Base-by-base conservation (phyloP, 1,140 invertebrate species). In the Drosophila seguyi region DNA sequence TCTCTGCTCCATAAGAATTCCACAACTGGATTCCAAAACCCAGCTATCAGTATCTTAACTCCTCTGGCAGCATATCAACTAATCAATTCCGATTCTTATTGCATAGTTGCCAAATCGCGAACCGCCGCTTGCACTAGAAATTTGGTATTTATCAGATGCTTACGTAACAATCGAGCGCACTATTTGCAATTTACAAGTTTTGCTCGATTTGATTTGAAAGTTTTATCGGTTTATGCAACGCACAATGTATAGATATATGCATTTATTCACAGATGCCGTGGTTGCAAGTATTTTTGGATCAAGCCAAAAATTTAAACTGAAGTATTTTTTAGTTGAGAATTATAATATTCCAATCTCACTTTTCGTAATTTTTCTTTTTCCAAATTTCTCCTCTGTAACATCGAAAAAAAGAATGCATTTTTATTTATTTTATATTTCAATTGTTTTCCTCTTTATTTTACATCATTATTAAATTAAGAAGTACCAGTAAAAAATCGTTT, bases 141-240 rank as follows among this genome's bases (percentile, higher is more conserved):
- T 77, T 74, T 74, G 52, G 74, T 84, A 87, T 87, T 83, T 87
- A 87, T 80, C 47, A 84, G 67, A 88, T 88, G 72, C 84, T 87
- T 66, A 87, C 80, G 84, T 87, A 87, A 87, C 59, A 20, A 18
- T 29, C 34, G 42, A 29, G 34, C 10, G 20, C 27, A 10, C 39
- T n/a, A 82, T 84, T 84, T 72, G 65, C 71, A 60, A 65, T 67
- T 47, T 56, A 44, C 39, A 59, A 68, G 67, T 47, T 62, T 59
- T 77, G 66, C 57, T 60, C 44, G 38, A 65, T 47, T 77, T 58
- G 25, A 75, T 75, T 87, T 87, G 63, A 60, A 83, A 68, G 71
- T 68, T 76, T 81, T 63, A 79, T 87, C 66, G 61, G 69, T 75
- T 68, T 83, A 73, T 77, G 66, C 72, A 87, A 88, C 52, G 29